phyloP scores from a whole-genome alignment of 2,888 invertebrate species.

The Stictocephala bisonia region DNA sequence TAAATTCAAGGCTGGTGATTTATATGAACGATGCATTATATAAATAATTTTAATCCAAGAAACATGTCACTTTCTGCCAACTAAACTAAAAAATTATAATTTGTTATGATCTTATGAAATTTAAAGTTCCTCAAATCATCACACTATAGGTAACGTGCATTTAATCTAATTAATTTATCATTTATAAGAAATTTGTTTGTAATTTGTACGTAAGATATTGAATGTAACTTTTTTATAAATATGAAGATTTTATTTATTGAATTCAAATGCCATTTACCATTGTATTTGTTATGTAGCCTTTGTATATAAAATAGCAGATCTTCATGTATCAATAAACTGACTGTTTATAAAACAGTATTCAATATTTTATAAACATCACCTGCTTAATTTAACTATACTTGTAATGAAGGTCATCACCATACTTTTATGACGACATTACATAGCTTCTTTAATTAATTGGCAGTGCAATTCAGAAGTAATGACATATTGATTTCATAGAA shows the following conservation, averaged over 20 bases:
- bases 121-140: slow-evolving; percentile 34
- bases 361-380: too few species aligned
- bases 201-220: slow-evolving; percentile 28
- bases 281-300: slow-evolving; percentile 42
- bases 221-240: slow-evolving; percentile 38
- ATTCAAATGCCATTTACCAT: slow-evolving; percentile 40
- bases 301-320: slow-evolving; percentile 41
- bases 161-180: slow-evolving; percentile 16
- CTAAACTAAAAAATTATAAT: background rate
- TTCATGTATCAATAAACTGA: slow-evolving; percentile 40
- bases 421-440: too few species aligned
- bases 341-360: slow-evolving; percentile 42
- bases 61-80: background rate
- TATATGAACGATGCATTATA: too few species aligned
- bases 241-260: slow-evolving; percentile 37
- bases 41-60: too few species aligned
- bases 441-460: too few species aligned
- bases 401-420: too few species aligned
- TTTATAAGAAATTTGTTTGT: slow-evolving; percentile 31
- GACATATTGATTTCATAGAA: too few species aligned
- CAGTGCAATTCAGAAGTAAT: too few species aligned
- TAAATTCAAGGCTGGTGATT: too few species aligned
- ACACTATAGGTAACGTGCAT: slow-evolving; percentile 13
- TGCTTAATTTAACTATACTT: too few species aligned
- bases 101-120: background rate